A percentile compares a stretch with the other conserved stretches of the same genome.
Evolutionary conservation across 2,113 vertebrate species (phyloP).

Genomic region (Dicaeum eximium): DNA sequence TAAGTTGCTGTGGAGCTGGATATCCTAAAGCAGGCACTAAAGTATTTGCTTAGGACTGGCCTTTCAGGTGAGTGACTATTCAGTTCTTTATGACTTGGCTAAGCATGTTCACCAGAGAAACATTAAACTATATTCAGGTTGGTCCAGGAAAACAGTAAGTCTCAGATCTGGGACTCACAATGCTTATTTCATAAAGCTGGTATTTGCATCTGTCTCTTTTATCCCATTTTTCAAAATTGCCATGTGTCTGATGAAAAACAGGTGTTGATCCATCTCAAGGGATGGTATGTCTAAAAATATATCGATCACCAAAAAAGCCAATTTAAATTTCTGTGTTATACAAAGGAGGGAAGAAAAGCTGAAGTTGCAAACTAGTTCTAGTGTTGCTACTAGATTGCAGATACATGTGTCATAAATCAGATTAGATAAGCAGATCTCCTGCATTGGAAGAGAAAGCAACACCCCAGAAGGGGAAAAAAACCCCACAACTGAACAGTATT

Average conservation of each 20-base stretch:
- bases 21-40: background rate
- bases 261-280: background rate
- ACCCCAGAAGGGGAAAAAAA: background rate
- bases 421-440: constrained; percentile 5
- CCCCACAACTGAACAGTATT: background rate
- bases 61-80: background rate
- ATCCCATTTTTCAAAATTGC: background rate
- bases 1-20: background rate
- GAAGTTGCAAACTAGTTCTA: background rate
- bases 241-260: background rate
- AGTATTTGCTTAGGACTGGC: background rate
- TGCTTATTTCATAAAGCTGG: background rate
- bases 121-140: background rate
- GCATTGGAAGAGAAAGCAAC: constrained; percentile 29
- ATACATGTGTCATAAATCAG: background rate
- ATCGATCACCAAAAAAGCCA: background rate
- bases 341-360: background rate
- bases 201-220: background rate
- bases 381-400: background rate
- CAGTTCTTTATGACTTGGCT: background rate
- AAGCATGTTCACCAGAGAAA: background rate
- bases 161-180: background rate
- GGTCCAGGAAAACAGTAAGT: background rate
- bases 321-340: background rate
- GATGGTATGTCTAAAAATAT: background rate